Percentiles rank a stretch among this genome's conserved stretches.
Evolutionary conservation across 2,888 invertebrate genomes (phyloP).

Genomic region (Tetragonula carbonaria): DNA sequence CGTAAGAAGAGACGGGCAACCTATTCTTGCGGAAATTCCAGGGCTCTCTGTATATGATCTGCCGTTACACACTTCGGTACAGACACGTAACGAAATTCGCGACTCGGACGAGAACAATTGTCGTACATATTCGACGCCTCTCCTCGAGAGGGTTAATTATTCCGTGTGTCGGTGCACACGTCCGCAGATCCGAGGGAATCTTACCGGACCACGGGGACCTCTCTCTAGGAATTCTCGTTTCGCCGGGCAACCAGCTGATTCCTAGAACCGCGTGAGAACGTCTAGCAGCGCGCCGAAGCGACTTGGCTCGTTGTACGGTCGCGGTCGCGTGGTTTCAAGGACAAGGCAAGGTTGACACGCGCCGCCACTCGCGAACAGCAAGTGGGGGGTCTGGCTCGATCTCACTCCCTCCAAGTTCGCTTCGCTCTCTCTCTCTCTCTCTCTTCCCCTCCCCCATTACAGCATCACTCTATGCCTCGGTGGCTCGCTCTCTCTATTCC

Average conservation of each 20-base stretch:
- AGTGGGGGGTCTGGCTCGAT: slow-evolving; percentile 67
- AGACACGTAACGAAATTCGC: too few species aligned
- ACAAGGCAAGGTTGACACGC: slow-evolving; percentile 84
- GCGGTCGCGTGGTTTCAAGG: slow-evolving; percentile 83
- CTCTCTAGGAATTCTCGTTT: slow-evolving; percentile 58
- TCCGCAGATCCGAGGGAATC: slow-evolving; percentile 24
- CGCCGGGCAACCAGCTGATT: slow-evolving; percentile 70
- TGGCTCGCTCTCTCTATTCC: slow-evolving; percentile 26
- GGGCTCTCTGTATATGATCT: too few species aligned
- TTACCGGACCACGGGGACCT: slow-evolving; percentile 11
- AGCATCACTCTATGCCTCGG: slow-evolving; percentile 42
- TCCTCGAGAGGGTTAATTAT: too few species aligned
- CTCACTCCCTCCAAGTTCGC: slow-evolving; percentile 34
- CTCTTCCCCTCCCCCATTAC: slow-evolving; percentile 39
- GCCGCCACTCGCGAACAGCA: slow-evolving; percentile 76
- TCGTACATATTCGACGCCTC: too few species aligned
- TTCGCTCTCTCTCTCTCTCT: slow-evolving; percentile 20
- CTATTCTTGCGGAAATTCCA: too few species aligned
- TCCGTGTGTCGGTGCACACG: too few species aligned
- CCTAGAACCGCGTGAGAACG: slow-evolving; percentile 61
- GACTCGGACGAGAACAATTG: too few species aligned
- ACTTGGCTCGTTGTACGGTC: slow-evolving; percentile 75
- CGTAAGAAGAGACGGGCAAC: not conserved
- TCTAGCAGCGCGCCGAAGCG: slow-evolving; percentile 59
- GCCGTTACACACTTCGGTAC: too few species aligned